Evolutionary conservation across 2,797 vertebrate species (phyloP).

Genomic region (Syngnathus rostellatus): DNA sequence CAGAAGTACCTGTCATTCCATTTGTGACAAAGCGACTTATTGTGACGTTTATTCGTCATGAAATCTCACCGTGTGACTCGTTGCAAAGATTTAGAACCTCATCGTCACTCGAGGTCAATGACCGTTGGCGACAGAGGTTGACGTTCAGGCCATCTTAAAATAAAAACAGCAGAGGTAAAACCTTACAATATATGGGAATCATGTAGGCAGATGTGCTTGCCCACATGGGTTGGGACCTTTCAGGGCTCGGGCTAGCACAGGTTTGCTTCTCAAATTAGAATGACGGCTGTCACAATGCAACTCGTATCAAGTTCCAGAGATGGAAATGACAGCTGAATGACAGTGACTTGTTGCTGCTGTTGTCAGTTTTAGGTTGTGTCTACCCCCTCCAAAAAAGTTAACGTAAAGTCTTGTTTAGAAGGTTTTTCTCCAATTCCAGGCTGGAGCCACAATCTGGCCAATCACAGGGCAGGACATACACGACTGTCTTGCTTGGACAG

Average conservation of each 20-base stretch:
- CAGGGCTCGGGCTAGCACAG: conserved; percentile 30
- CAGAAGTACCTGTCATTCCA: conserved; percentile 29
- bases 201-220: conserved; percentile 45
- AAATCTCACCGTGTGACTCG: conserved; percentile 45
- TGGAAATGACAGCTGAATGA: conserved; percentile 58
- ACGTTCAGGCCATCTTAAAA: conserved; percentile 37
- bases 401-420: neutral
- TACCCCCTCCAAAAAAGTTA: neutral
- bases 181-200: conserved; percentile 47
- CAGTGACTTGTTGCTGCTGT: conserved; percentile 12
- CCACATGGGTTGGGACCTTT: conserved; percentile 60
- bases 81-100: conserved; percentile 5
- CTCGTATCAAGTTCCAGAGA: conserved; percentile 12
- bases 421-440: neutral
- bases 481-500: neutral
- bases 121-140: conserved; percentile 24
- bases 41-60: conserved; percentile 44
- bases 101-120: conserved; percentile 14
- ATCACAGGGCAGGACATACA: neutral
- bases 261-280: conserved; percentile 46
- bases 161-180: conserved; percentile 53
- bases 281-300: conserved; percentile 59
- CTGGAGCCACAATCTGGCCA: neutral
- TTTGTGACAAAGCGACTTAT: conserved; percentile 12
- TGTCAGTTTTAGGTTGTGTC: neutral